Evolutionary conservation across 2,797 vertebrate species (phyloP).

Genomic region (Cottoperca gobio): DNA sequence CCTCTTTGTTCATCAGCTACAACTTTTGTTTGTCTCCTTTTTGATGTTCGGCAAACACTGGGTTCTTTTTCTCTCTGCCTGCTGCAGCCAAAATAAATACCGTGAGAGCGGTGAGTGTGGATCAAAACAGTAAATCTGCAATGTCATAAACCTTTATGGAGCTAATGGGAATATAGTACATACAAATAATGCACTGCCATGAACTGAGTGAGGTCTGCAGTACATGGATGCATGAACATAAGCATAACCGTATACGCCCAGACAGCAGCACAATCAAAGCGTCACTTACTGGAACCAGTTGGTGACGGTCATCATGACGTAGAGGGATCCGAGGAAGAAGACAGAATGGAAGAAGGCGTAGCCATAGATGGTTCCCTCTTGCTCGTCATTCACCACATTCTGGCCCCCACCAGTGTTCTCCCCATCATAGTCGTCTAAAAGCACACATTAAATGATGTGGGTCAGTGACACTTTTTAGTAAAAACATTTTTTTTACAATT

Average conservation of each 20-base stretch:
- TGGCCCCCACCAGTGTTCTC: constrained; percentile 86
- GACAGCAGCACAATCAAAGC: neutral
- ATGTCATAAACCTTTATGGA: too few relatives aligned
- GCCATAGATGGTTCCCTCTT: constrained; percentile 89
- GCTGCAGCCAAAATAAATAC: neutral
- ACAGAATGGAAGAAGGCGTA: constrained; percentile 95
- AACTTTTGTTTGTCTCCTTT: neutral
- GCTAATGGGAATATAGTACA: neutral
- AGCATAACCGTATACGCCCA: neutral
- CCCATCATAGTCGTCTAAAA: constrained; percentile 83
- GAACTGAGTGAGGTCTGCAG: neutral
- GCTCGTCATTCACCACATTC: constrained; percentile 92
- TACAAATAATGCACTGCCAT: neutral
- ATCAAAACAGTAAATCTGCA: neutral
- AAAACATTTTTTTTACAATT: too few relatives aligned
- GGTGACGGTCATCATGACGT: constrained; percentile 98
- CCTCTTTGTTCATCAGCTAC: neutral
- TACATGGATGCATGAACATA: neutral
- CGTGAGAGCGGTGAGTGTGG: neutral
- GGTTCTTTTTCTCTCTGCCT: neutral
- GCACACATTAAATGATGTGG: constrained; percentile 11
- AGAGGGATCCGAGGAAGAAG: constrained; percentile 96
- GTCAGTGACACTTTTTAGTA: neutral
- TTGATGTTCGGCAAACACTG: neutral
- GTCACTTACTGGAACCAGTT: constrained; percentile 98